Conservation (phyloP, 2,113 vertebrate species). For the Oncorhynchus kisutch region DNA sequence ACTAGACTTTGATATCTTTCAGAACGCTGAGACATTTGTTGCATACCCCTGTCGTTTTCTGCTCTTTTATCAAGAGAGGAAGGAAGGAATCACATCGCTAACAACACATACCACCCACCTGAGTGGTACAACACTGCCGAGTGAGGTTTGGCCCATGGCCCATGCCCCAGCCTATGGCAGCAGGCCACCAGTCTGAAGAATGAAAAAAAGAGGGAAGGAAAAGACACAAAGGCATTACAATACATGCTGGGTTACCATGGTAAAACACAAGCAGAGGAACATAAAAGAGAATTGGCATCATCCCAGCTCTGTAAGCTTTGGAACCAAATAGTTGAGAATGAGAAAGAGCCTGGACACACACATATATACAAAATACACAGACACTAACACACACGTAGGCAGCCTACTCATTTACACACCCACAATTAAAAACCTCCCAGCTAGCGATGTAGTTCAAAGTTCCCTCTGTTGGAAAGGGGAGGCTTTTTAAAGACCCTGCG, state of each 20-base stretch:
- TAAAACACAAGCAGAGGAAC: slow-evolving; percentile 56
- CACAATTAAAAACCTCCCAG: slow-evolving; percentile 31
- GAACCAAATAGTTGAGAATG: slow-evolving; percentile 48
- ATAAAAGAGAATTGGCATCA: slow-evolving; percentile 11
- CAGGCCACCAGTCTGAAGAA: slow-evolving; percentile 46
- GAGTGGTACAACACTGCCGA: too few species aligned
- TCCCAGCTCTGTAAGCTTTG: slow-evolving; percentile 7
- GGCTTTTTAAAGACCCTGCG: slow-evolving; percentile 47
- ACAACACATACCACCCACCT: slow-evolving; percentile 2
- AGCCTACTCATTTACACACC: slow-evolving; percentile 21
- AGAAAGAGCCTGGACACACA: slow-evolving; percentile 33
- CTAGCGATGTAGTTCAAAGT: slow-evolving; percentile 38
- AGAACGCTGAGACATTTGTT: background rate
- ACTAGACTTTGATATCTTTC: background rate
- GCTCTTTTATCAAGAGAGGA: background rate
- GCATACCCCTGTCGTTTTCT: background rate
- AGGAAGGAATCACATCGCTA: slow-evolving; percentile 8
- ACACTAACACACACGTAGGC: slow-evolving; percentile 35
- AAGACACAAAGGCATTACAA: slow-evolving; percentile 67
- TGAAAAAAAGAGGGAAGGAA: slow-evolving; percentile 38
- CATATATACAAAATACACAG: slow-evolving; percentile 31
- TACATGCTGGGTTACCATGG: slow-evolving; percentile 73
- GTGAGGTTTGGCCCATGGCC: slow-evolving; percentile 33
- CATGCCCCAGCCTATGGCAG: slow-evolving; percentile 51
- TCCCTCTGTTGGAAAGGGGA: slow-evolving; percentile 18